Evolutionary conservation across 2,797 vertebrate genomes (phyloP).

Genomic region (Petrocephalus sullivani): DNA sequence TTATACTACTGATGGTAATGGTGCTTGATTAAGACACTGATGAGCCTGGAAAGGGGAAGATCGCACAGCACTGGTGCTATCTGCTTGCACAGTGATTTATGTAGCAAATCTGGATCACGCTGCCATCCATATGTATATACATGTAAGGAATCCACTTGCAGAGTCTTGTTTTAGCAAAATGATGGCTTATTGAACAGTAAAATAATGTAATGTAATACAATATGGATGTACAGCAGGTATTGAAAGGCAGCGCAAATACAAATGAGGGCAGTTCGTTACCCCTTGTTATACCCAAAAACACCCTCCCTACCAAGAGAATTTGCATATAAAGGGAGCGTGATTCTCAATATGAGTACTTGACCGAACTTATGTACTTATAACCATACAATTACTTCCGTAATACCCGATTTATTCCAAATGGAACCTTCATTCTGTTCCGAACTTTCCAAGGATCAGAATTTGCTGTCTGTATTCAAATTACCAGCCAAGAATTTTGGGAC

Average conservation of each 20-base stretch:
- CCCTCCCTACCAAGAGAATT: neutral
- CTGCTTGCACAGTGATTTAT: neutral
- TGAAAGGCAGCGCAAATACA: neutral
- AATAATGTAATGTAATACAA: neutral
- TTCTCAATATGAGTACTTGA: too few relatives aligned
- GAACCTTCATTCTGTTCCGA: too few relatives aligned
- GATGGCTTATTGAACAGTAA: neutral
- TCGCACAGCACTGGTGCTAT: neutral
- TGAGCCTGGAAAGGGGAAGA: constrained; percentile 6
- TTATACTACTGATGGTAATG: constrained; percentile 9
- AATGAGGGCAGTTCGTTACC: neutral
- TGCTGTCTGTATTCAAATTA: neutral
- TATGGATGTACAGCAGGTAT: neutral
- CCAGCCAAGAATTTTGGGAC: neutral
- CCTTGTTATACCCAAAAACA: neutral
- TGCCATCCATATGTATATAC: neutral
- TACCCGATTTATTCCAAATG: too few relatives aligned
- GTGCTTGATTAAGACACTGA: constrained; percentile 11
- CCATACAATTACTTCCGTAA: too few relatives aligned
- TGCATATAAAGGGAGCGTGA: neutral
- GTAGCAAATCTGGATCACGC: neutral
- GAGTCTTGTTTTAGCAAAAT: neutral
- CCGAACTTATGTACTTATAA: too few relatives aligned
- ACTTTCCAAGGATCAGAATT: neutral
- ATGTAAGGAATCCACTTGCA: neutral